phyloP scores from a whole-genome alignment of 2,797 vertebrate species.

The Loris lydekkerianus region DNA sequence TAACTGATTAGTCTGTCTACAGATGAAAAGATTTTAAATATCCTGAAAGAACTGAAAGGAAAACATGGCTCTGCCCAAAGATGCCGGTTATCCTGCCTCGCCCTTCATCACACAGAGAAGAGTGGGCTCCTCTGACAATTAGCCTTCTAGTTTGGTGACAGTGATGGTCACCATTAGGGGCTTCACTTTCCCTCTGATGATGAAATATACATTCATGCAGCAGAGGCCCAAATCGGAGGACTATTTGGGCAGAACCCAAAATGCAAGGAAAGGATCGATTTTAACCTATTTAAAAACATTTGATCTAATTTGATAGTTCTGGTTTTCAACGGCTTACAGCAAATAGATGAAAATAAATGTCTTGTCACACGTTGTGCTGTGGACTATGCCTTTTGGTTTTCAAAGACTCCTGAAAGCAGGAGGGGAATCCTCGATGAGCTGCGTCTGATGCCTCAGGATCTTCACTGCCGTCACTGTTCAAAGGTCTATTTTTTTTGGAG shows the following conservation, averaged over 20 bases:
- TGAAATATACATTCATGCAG: conserved; percentile 62
- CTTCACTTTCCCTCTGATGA: conserved; percentile 9
- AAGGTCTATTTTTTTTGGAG: conserved; percentile 56
- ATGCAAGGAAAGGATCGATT: conserved; percentile 69
- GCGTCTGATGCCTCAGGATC: conserved; percentile 41
- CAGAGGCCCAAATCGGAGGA: background rate
- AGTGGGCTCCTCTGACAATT: conserved; percentile 57
- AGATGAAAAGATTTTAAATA: background rate
- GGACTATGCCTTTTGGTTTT: conserved; percentile 67
- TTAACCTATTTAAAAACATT: conserved; percentile 78
- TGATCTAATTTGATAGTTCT: conserved; percentile 79
- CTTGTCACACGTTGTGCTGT: conserved; percentile 62
- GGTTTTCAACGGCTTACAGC: conserved; percentile 74
- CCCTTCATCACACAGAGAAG: background rate
- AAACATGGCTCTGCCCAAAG: background rate
- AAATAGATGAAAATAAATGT: conserved; percentile 79
- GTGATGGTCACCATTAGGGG: conserved; percentile 51
- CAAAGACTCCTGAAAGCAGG: conserved; percentile 67
- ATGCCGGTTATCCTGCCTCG: background rate
- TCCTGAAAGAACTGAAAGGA: conserved; percentile 8
- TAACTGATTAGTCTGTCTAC: background rate
- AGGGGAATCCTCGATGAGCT: conserved; percentile 56
- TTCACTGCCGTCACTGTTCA: conserved; percentile 57
- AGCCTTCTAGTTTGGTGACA: conserved; percentile 62
- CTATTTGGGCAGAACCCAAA: conserved; percentile 72